Base-by-base conservation (phyloP, 2,888 invertebrate species). In the Eulithis testata region DNA sequence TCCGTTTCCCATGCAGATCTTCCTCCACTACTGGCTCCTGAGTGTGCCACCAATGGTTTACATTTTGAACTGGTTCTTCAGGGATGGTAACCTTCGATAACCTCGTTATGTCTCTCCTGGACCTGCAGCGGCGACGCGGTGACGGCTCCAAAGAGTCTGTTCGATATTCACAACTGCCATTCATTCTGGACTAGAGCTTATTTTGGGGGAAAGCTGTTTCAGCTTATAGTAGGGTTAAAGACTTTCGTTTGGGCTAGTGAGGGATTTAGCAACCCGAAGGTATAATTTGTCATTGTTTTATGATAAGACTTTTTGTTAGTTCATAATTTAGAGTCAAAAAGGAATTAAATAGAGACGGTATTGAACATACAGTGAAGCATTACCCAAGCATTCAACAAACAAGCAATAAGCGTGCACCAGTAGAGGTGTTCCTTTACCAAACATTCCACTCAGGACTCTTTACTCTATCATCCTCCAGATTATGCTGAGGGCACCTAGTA, bases 91-190 rank as follows among this genome's bases (percentile, higher is more conserved):
- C 57, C 40, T 21, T 49, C 4, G 49, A 21, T 21, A 21, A 9
- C 49, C 66, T 63, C 36, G 52, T 27, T 21, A 68, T 60, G n/a
- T 61, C 55, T 4, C 69, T 59, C n/a, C 65, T 51, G 9, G 54
- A 11, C 4, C 67, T 56, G 40, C 49, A 53, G 45, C 68, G 71
- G 27, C 63, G 69, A 4, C 69, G 66, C 8, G 50, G 40, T 8
- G 53, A 45, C 51, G 67, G 69, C 62, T 69, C 67, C 11, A 31
- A 37, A 5, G 45, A 54, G 11, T 65, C 69, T 69, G 67, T 67
- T 65, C 55, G 69, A 68, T 58, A 69, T 69, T 64, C 71, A 49
- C 50, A 65, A 66, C 63, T 53, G 12, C 60, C 71, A 56, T 68
- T 68, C 71, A 66, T 67, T 56, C 65, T 54, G 53, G 37, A 40